Base-by-base conservation (phyloP, 2,797 vertebrate species). In the Enteromius mattozi region DNA sequence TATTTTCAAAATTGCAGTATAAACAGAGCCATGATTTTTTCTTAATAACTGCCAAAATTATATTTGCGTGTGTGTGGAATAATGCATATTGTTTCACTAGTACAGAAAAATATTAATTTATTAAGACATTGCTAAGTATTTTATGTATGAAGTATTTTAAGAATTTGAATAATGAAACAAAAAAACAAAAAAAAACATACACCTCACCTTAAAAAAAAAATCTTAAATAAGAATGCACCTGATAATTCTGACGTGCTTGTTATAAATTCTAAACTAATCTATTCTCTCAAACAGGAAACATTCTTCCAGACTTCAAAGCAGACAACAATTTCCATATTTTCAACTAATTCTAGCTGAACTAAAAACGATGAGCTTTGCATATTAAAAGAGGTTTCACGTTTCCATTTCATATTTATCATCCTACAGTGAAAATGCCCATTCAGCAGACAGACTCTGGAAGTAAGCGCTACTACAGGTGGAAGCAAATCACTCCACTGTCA, bases 401-500 rank as follows among this genome's bases (percentile, higher is more conserved):
- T 70, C 65, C 63, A 37, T 16, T 61, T 72, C 51, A 71, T 42
- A 81, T 72, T 51, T 59, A 82, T 82, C 35, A 37, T 30, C 27
- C 56, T 74, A n/a, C 37, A 72, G 10, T 63, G 1, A 24, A 61
- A 82, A 74, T 71, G 37, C 17, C 68, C 10, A 14, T 63, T 59
- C 24, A 71, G 63, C 65, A 80, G 65, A 54, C 69, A 30, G 42
- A 77, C 72, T 76, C 33, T 75, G 37, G 16, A 66, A 68, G 59
- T 19, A 33, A 49, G 56, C 0, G 8, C 21, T 77, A 69, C 72
- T 68, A 83, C 47, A 83, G 72, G 35, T 77, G 59, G 45, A 65
- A 59, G 80, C 59, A 68, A 54, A 76, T 83, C 42, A 56, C 30
- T 71, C 33, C 51, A 10, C 65, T 33, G 82, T 78, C 65, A 76